phyloP scores from a whole-genome alignment of 1,140 invertebrate species.

The Rhyzopertha dominica region DNA sequence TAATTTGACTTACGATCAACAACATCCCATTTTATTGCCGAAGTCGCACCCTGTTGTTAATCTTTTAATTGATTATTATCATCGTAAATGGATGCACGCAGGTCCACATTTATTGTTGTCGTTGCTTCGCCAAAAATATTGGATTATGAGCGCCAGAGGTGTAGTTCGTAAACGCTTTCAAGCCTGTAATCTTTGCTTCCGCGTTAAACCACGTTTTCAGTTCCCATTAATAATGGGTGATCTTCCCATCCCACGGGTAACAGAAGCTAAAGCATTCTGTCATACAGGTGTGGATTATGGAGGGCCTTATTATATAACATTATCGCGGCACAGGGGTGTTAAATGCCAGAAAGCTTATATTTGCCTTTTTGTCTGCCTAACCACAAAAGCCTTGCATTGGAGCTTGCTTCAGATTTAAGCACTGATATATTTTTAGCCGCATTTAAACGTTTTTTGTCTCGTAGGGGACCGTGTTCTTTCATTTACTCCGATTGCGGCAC shows the following conservation, averaged over 20 bases:
- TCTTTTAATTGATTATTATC: conserved; percentile 7
- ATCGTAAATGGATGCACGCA: conserved; percentile 7
- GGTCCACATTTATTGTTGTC: conserved; percentile 1
- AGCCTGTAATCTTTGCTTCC: conserved; percentile 17
- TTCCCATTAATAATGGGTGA: conserved; percentile 16
- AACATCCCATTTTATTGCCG: neutral
- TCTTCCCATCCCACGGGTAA: conserved; percentile 12
- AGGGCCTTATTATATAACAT: conserved; percentile 1
- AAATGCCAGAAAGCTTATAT: conserved; percentile 29
- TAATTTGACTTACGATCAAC: neutral
- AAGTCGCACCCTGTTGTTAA: neutral
- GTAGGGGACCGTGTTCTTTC: conserved; percentile 23
- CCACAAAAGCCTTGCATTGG: conserved; percentile 36
- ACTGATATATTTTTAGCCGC: conserved; percentile 23
- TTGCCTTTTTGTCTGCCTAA: conserved; percentile 34
- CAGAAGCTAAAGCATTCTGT: neutral
- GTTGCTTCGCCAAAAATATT: neutral
- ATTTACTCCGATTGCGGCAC: conserved; percentile 29
- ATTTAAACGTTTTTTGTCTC: conserved; percentile 30
- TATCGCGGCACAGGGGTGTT: conserved; percentile 10
- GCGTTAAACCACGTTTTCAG: neutral
- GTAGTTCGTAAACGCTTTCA: conserved; percentile 2
- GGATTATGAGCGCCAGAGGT: conserved; percentile 1
- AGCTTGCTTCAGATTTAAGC: conserved; percentile 19
- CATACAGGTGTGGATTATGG: neutral